Evolutionary conservation across 2,888 invertebrate species (phyloP), one percentile per base, ranked within the genome.

Genomic region (Hartigia nigra): DNA sequence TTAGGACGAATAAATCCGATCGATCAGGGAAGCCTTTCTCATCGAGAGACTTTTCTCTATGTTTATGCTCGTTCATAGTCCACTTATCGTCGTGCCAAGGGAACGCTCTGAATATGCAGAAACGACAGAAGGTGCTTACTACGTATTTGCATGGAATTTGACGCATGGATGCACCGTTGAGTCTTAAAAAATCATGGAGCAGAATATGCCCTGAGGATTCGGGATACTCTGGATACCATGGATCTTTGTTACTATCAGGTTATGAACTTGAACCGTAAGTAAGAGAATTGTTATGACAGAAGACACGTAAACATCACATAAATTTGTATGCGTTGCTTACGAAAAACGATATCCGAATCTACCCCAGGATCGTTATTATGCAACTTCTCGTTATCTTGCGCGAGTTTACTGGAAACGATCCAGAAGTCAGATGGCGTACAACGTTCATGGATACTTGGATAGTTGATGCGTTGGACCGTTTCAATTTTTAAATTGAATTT

Each of bases 101-200:
- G 83, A 85, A 85, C 80, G 81, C 36, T 14, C 35, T 69, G 75
- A 76, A 78, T 75, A 77, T 77, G 74, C 4, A 39, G 23, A 31
- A 31, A 36, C 23, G 69, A 69, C 32, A 35, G 35, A 77, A n/a
- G 76, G 75, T 69, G 78, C 23, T 84, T 80, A 9, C 23, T 31
- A 82, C 80, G 81, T 85, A 82, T 85, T 84, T 84, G 84, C 85
- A 81, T 84, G 82, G 81, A 77, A 78, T 80, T 85, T 82, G 82
- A 82, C 81, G 85, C 85, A 85, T 81, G 82, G 85, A 81, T 81
- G 85, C 81, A 75, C 79, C 81, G 80, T 75, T 80, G 35, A 55
- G 3, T 9, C 75, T 12, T 23, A 9, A 9, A 55, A 55, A 55
- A 23, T 55, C 9, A 2, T 5, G 5, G 1, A 55, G 9, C 23